A percentile compares a stretch with the other conserved stretches of the same genome.
These are phyloP conservation scores for Caenorhabditis sp. DNA, from an alignment of 2,888 invertebrate genomes.

Conservation along the genomic window DNA sequence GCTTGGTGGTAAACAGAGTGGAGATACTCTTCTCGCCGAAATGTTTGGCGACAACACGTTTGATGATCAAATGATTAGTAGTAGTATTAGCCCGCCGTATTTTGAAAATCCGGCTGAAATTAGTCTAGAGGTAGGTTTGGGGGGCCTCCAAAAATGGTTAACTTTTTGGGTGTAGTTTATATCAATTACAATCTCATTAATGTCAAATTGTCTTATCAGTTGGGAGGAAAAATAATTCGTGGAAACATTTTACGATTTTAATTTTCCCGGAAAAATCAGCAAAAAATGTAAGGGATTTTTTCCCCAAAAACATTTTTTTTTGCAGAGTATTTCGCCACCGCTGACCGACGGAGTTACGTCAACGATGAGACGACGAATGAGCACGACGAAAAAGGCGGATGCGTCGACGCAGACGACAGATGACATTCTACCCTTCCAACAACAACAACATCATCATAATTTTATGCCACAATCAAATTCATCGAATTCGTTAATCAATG, in stretches of 20 bases:
- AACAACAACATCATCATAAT: not conserved
- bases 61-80: constrained; percentile 49
- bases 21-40: constrained; percentile 67
- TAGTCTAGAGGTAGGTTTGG: constrained; percentile 47
- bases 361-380: constrained; percentile 11
- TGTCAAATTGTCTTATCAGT: constrained; percentile 10
- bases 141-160: too few relatives aligned
- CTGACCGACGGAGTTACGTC: constrained; percentile 18
- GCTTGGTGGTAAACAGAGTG: constrained; percentile 51
- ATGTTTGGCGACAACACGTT: constrained; percentile 64
- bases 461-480: constrained; percentile 33
- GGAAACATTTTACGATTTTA: constrained; percentile 11
- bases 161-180: too few relatives aligned
- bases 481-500: constrained; percentile 40
- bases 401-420: constrained; percentile 45
- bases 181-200: not conserved
- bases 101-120: constrained; percentile 69
- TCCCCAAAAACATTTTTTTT: not conserved
- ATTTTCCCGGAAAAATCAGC: constrained; percentile 16
- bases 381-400: constrained; percentile 21
- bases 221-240: not conserved
- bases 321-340: constrained; percentile 42
- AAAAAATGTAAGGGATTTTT: constrained; percentile 3
- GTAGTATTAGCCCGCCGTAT: constrained; percentile 56
- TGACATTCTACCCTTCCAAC: constrained; percentile 19